These are phyloP conservation scores for Bombus impatiens DNA, from an alignment of 1,140 invertebrate species.

Conservation along the genomic window DNA sequence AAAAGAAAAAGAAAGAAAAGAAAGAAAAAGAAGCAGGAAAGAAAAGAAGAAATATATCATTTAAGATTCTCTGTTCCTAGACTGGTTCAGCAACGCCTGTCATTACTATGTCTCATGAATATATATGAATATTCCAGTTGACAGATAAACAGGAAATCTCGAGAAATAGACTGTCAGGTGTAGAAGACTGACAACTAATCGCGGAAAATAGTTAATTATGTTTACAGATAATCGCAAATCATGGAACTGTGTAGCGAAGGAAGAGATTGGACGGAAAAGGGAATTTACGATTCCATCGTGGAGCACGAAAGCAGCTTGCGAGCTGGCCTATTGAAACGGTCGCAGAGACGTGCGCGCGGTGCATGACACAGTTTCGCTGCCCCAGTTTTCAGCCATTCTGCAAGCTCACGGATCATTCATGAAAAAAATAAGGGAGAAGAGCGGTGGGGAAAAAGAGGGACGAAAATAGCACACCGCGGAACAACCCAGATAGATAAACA, in stretches of 20 bases:
- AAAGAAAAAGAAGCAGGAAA: not conserved
- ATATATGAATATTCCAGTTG: too few species aligned
- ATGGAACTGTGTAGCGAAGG: too few species aligned
- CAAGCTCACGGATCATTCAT: constrained; percentile 48
- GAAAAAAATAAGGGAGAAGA: constrained; percentile 13
- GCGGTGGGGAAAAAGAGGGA: not conserved
- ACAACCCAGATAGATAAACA: constrained; percentile 50
- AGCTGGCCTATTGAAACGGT: not conserved
- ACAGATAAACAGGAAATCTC: too few species aligned
- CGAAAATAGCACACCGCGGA: constrained; percentile 43
- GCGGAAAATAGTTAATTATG: too few species aligned
- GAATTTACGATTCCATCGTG: constrained; percentile 6
- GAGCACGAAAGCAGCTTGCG: constrained; percentile 23
- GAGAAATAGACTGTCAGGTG: too few species aligned
- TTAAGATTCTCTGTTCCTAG: not conserved
- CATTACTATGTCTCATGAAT: too few species aligned
- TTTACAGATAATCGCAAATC: not conserved
- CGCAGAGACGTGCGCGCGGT: not conserved
- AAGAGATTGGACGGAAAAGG: not conserved
- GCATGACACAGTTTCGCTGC: constrained; percentile 36
- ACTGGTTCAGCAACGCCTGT: too few species aligned
- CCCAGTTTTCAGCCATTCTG: constrained; percentile 45
- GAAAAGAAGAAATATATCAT: not conserved
- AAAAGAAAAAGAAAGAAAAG: too few species aligned
- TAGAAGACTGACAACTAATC: too few species aligned